Evolutionary conservation across 2,113 vertebrate genomes (phyloP), one percentile per base, ranked within the genome.

Genomic region (Oncorhynchus masou): DNA sequence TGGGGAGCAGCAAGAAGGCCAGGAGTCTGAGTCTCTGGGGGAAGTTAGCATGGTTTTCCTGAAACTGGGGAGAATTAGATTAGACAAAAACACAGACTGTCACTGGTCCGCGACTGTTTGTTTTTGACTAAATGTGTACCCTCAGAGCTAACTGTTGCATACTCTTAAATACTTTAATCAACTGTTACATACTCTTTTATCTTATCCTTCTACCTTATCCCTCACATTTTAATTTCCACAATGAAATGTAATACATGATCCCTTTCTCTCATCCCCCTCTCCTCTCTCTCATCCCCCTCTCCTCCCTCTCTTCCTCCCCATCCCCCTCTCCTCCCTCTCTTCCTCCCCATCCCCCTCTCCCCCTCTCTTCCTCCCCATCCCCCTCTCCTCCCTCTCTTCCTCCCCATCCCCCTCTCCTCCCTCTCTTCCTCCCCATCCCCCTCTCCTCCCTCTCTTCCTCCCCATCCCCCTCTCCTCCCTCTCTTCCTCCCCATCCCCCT

Each of bases 1-100:
- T 66, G 71, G 25, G 66, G 4, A 66, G 16, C 9, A 81, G 5
- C 7, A 64, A 1, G 20, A 12, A 34, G 15, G 27, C 27, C 31
- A 68, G 67, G 67, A 68, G 20, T 71, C 71, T 78, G 77, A 81
- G 73, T 75, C 79, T 79, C 66, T 68, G 25, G 73, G 77, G 69
- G 12, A 73, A 83, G 73, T 81, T 45, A 45, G 9, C 39, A 45
- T 1, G 0, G 39, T 11, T 11, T 11, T 8, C 39, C 11, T 45
- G 2, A 45, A 45, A 45, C 39, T 45, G 39, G 39, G 39, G 39
- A 45, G 9, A 45, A 45, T 45, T 45, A 45, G 39, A 45, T 11
- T 45, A 11, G 39, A 45, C 11, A 11, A 45, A 45, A 45, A 45
- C 39, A 45, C 39, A 45, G 39, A 45, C 39, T 45, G 39, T 45